Conservation (phyloP, 2,797 vertebrate species). For the Helicolenus hilgendorfi region DNA sequence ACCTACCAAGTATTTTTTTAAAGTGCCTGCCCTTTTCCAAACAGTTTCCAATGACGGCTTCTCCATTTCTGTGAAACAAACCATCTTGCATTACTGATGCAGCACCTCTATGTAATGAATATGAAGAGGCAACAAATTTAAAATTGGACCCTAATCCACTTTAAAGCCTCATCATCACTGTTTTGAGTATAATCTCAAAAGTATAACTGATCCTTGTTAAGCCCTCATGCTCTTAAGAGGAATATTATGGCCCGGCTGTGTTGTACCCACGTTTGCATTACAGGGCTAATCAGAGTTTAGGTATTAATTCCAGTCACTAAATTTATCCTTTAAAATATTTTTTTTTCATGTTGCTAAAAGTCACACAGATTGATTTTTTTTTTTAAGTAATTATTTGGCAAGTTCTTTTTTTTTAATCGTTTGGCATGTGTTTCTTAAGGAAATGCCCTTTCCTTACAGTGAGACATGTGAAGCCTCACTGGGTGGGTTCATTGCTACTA, state of each 20-base stretch:
- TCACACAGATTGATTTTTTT: neutral
- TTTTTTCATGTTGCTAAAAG: neutral
- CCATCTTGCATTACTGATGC: neutral
- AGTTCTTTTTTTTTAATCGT: neutral
- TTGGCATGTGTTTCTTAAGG: neutral
- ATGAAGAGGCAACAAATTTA: neutral
- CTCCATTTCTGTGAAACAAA: too few species aligned
- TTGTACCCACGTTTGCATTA: neutral
- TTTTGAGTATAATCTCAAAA: conserved; percentile 30
- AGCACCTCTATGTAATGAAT: neutral
- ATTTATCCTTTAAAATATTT: neutral
- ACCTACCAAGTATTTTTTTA: too few species aligned
- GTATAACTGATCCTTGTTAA: conserved; percentile 19
- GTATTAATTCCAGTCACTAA: neutral
- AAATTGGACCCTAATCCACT: conserved; percentile 15
- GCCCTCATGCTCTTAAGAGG: neutral
- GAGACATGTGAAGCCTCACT: neutral
- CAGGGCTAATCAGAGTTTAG: neutral
- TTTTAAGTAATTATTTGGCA: neutral
- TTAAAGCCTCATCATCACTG: conserved; percentile 4
- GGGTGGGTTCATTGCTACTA: neutral
- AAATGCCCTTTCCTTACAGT: neutral
- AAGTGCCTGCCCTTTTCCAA: too few species aligned
- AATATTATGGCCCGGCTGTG: neutral
- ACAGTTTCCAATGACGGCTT: too few species aligned